phyloP scores from a whole-genome alignment of 2,888 invertebrate genomes.

The Micropterix aruncella region DNA sequence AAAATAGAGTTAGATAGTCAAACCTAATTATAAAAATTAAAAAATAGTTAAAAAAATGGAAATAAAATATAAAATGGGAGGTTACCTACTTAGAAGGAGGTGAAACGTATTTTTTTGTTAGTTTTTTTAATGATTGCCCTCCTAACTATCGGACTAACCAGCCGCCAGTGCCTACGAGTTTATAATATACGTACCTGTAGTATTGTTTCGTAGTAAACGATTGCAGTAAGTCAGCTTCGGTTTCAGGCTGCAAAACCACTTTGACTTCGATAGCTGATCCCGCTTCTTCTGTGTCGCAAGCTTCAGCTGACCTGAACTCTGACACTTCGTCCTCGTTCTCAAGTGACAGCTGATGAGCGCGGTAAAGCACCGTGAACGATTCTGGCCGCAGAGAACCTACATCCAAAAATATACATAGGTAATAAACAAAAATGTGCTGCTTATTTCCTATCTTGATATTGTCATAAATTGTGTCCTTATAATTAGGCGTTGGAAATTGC shows the following conservation, averaged over 20 bases:
- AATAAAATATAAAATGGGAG: too few relatives aligned
- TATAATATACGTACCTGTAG: conserved; percentile 10
- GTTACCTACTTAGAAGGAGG: too few relatives aligned
- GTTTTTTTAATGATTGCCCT: neutral
- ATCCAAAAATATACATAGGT: too few relatives aligned
- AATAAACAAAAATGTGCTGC: too few relatives aligned
- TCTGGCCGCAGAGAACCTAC: conserved; percentile 32
- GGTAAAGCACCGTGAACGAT: conserved; percentile 25
- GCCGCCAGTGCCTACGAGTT: neutral
- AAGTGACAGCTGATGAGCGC: conserved; percentile 19
- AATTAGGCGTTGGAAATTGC: too few relatives aligned
- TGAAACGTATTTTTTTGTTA: conserved; percentile 1
- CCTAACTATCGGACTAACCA: neutral
- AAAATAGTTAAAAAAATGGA: too few relatives aligned
- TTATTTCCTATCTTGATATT: too few relatives aligned
- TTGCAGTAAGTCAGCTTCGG: conserved; percentile 10
- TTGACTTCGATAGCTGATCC: conserved; percentile 3
- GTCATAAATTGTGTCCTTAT: too few relatives aligned
- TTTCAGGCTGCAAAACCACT: conserved; percentile 7
- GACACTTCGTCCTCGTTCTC: neutral
- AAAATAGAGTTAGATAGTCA: too few relatives aligned
- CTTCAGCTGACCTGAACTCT: neutral
- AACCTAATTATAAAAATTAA: too few relatives aligned
- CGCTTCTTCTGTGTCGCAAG: neutral
- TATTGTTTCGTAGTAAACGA: conserved; percentile 7